Evolutionary conservation across 2,797 vertebrate genomes (phyloP).

Genomic region (Etheostoma perlongum): DNA sequence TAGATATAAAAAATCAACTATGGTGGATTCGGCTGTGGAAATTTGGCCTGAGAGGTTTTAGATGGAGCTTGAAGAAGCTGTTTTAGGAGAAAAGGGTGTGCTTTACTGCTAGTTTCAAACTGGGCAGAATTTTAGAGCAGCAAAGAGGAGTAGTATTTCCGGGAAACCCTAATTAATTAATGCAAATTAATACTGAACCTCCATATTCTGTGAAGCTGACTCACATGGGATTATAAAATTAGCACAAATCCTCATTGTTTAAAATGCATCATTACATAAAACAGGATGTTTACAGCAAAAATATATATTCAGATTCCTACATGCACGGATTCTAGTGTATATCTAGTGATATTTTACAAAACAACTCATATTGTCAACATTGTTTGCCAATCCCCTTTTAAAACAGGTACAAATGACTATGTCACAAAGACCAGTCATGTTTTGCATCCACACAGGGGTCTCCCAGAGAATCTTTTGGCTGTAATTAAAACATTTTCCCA

Average conservation of each 20-base stretch:
- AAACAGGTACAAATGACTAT: background rate
- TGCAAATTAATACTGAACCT: conserved; percentile 24
- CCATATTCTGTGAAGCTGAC: conserved; percentile 27
- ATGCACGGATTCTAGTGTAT: background rate
- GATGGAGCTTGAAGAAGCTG: conserved; percentile 5
- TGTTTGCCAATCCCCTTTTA: background rate
- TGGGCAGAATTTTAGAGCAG: conserved; percentile 15
- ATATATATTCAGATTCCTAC: background rate
- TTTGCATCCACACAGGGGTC: background rate
- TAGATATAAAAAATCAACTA: background rate
- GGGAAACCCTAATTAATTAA: conserved; percentile 38
- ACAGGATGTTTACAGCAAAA: background rate
- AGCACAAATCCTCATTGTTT: conserved; percentile 31
- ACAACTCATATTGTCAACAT: background rate
- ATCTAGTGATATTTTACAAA: background rate
- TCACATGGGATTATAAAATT: conserved; percentile 24
- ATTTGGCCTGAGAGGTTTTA: conserved; percentile 16
- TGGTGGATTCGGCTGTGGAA: background rate
- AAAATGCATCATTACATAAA: background rate
- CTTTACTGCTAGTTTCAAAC: conserved; percentile 1
- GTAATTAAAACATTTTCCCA: background rate
- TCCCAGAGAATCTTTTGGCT: no score
- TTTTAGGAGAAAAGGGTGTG: conserved; percentile 18
- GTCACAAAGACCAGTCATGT: background rate
- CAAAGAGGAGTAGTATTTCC: conserved; percentile 13